A percentile compares a stretch with the other conserved stretches of the same genome.
Conservation (phyloP, 2,113 vertebrate species). For the Apodemus speciosus region DNA sequence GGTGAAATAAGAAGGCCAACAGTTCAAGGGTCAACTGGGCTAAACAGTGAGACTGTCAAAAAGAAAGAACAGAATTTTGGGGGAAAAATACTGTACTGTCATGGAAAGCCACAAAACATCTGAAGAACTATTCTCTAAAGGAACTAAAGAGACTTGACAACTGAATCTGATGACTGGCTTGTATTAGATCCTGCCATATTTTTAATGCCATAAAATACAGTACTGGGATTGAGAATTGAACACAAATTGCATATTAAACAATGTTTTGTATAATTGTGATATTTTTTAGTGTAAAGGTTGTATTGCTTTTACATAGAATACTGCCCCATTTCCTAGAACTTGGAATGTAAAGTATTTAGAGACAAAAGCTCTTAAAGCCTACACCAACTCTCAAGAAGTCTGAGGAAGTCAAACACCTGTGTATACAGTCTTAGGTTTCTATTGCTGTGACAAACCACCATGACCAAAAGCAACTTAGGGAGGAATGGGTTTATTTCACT, state of each 20-base stretch:
- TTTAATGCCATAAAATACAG: not conserved
- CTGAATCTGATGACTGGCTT: not conserved
- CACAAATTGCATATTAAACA: not conserved
- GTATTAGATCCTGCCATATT: not conserved
- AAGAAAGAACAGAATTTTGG: not conserved
- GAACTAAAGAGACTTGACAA: not conserved
- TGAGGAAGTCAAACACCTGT: not conserved
- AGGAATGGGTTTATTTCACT: not conserved
- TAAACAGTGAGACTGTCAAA: not conserved
- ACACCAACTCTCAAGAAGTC: not conserved
- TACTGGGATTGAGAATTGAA: not conserved
- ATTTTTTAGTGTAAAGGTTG: not conserved
- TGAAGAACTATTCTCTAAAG: not conserved
- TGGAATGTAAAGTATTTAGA: not conserved
- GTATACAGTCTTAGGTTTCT: not conserved
- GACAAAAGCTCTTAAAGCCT: not conserved
- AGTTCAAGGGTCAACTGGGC: not conserved
- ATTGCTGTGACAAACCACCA: not conserved
- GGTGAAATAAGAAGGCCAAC: not conserved
- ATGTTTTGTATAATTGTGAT: not conserved
- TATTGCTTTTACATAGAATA: not conserved
- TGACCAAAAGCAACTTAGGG: not conserved
- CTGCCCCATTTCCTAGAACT: not conserved
- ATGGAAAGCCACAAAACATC: not conserved
- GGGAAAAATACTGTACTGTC: not conserved